Evolutionary conservation across 2,888 invertebrate genomes (phyloP), one percentile per base, ranked within the genome.

Genomic region (Pteria penguin): DNA sequence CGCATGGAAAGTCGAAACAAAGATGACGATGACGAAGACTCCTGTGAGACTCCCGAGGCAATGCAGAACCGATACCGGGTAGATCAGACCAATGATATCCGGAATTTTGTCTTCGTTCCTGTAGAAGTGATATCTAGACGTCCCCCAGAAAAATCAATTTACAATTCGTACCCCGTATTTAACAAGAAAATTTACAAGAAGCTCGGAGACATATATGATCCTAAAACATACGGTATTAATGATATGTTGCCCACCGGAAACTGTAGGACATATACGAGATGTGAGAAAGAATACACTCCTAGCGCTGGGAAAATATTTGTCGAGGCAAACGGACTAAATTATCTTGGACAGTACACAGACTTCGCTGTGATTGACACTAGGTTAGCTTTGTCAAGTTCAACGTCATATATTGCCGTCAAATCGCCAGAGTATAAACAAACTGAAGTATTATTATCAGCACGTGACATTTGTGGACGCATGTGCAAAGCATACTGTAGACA

Each of bases 71-170:
- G 76, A 5, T 89, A 83, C 66, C 87, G 87, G 70, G 77, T 86
- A 2, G 82, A 88, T 71, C 85, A 86, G 11, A 61, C 65, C 1
- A 86, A 87, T 58, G 88, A 88, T 63, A 84, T 84, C 3, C 77
- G 78, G 55, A 78, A 85, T 29, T 89, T 88, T 88, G 88, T 83
- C 1, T 88, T 85, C 62, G 75, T 89, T 0, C 89, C 89, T 0
- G 86, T 88, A 0, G 85, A 87, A 70, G 80, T 89, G n/a, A 82
- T 88, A 26, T 85, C 81, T 18, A 84, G 84, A 32, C 70, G 89
- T 60, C 86, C 89, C 0, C 87, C 86, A 0, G 86, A 86, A 11
- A 86, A 80, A 57, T 65, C 33, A 8, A 75, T 63, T 2, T 88
- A 87, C 58, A 32, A 68, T 2, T 86, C 88, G 1, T 88, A 79